Conservation (phyloP, 2,113 vertebrate genomes). For the Lamprotornis superbus region DNA sequence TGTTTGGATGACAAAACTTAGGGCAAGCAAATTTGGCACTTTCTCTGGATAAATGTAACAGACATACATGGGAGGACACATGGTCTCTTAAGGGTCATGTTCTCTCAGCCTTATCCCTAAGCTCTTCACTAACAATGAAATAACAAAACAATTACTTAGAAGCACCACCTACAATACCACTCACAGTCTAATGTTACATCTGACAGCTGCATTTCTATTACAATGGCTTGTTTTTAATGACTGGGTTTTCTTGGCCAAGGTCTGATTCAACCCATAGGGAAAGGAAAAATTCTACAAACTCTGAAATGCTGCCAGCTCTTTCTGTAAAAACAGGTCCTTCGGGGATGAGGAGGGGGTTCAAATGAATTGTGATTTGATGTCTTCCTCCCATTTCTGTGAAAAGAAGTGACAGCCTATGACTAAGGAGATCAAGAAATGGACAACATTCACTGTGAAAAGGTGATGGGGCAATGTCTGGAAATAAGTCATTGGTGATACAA, state of each 20-base stretch:
- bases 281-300: neutral
- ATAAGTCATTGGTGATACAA: neutral
- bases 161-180: neutral
- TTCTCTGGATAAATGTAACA: neutral
- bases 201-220: constrained; percentile 38
- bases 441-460: neutral
- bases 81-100: neutral
- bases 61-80: neutral
- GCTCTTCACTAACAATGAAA: neutral
- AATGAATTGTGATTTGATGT: neutral
- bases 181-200: neutral
- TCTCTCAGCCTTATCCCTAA: neutral
- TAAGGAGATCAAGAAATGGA: neutral
- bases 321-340: neutral
- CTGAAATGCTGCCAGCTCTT: neutral
- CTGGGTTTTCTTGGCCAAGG: neutral
- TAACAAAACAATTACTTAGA: neutral
- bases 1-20: neutral
- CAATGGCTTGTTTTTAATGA: neutral
- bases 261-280: constrained; percentile 7
- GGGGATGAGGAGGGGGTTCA: neutral
- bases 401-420: constrained; percentile 18
- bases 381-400: neutral
- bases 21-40: neutral
- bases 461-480: neutral